Conservation (phyloP, 2,888 invertebrate species). For the Resseliella maxima region DNA sequence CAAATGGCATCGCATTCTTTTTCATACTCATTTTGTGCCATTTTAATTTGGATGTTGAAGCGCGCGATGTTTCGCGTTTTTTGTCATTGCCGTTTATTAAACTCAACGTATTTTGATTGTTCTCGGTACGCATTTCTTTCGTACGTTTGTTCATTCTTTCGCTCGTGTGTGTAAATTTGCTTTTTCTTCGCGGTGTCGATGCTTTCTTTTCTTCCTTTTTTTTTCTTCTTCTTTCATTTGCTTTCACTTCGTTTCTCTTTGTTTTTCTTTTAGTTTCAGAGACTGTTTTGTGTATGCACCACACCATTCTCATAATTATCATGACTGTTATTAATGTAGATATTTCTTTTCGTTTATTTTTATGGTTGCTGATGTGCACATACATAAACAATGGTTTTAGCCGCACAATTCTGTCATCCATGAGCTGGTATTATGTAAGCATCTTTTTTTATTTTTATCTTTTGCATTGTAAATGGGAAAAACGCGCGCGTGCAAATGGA, state of each 20-base stretch:
- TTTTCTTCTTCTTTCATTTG: not conserved
- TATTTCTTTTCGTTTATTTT: not conserved
- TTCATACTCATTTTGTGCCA: not conserved
- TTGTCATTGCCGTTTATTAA: not conserved
- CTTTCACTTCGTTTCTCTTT: not conserved
- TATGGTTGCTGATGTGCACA: not conserved
- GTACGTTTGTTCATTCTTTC: too few relatives aligned
- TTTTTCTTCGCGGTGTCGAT: too few relatives aligned
- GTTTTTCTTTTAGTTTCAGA: not conserved
- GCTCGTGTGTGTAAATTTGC: too few relatives aligned
- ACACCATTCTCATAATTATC: conserved; percentile 9
- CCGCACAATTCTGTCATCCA: conserved; percentile 20
- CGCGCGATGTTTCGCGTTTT: not conserved
- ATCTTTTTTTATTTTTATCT: conserved; percentile 27
- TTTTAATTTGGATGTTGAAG: conserved; percentile 17
- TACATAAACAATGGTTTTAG: conserved; percentile 4
- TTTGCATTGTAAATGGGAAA: not conserved
- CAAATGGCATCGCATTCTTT: not conserved
- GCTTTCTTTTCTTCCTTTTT: not conserved
- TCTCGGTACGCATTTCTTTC: too few relatives aligned
- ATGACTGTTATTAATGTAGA: conserved; percentile 46
- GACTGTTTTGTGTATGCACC: conserved; percentile 34
- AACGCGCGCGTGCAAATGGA: too few relatives aligned
- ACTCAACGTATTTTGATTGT: conserved; percentile 23
- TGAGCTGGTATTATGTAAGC: not conserved